A percentile compares a stretch with the other conserved stretches of the same genome.
These are phyloP conservation scores for Gobionotothen gibberifrons DNA, from an alignment of 2,797 vertebrate genomes.

Conservation along the genomic window DNA sequence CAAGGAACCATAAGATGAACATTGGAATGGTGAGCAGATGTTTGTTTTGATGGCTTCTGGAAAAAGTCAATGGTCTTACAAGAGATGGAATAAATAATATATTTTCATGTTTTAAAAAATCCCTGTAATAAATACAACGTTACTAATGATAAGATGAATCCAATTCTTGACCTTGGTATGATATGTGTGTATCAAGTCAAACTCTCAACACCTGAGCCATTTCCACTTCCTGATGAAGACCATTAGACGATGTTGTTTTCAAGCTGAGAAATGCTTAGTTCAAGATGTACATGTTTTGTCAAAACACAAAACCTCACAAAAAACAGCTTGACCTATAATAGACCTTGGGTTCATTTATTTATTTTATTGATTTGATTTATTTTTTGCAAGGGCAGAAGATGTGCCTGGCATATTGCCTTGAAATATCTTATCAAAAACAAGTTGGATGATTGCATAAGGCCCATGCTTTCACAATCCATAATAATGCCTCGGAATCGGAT, in stretches of 20 bases:
- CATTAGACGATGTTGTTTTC: background rate
- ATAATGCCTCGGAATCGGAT: background rate
- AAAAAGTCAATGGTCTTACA: background rate
- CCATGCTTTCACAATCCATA: background rate
- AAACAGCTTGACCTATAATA: too few species aligned
- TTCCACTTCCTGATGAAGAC: background rate
- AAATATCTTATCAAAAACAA: background rate
- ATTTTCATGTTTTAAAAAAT: background rate
- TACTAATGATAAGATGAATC: background rate
- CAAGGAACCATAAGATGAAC: background rate
- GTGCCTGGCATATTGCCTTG: background rate
- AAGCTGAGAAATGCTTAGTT: too few species aligned
- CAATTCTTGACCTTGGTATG: too few species aligned
- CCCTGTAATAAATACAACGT: background rate
- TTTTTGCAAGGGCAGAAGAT: background rate
- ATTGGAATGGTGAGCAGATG: background rate
- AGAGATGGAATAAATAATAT: background rate
- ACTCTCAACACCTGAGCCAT: background rate
- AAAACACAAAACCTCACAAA: too few species aligned
- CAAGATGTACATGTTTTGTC: too few species aligned
- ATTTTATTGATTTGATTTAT: background rate
- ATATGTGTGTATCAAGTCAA: background rate
- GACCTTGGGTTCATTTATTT: too few species aligned
- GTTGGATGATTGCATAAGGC: constrained; percentile 1
- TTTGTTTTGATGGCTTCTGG: background rate